These are phyloP conservation scores for Latrodectus elegans DNA, from an alignment of 2,888 invertebrate species.

Conservation along the genomic window DNA sequence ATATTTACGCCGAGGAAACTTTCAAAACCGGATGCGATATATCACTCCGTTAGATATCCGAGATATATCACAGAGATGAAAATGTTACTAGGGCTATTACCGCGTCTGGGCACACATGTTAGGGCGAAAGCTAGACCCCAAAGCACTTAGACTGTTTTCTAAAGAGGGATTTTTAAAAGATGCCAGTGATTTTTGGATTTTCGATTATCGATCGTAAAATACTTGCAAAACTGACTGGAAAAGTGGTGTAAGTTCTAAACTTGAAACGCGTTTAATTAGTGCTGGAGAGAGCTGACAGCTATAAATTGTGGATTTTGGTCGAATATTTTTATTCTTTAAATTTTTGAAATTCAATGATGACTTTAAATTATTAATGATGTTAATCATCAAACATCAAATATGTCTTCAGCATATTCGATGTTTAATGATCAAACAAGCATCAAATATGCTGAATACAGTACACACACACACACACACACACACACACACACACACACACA, in stretches of 20 bases:
- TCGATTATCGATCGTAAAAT: neutral
- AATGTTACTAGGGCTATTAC: constrained; percentile 40
- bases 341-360: too few relatives aligned
- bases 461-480: too few relatives aligned
- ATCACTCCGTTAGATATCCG: neutral
- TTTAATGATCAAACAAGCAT: too few relatives aligned
- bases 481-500: too few relatives aligned
- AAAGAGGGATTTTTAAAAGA: neutral
- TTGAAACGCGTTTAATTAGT: too few relatives aligned
- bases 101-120: constrained; percentile 32
- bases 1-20: constrained; percentile 23
- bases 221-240: neutral
- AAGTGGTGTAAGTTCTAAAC: neutral
- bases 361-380: too few relatives aligned
- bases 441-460: too few relatives aligned
- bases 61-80: neutral
- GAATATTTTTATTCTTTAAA: neutral
- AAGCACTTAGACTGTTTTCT: constrained; percentile 8
- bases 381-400: too few relatives aligned
- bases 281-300: too few relatives aligned
- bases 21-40: constrained; percentile 49
- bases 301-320: too few relatives aligned
- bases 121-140: neutral
- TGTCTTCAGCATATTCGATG: too few relatives aligned
- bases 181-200: neutral